phyloP scores from a whole-genome alignment of 1,140 invertebrate species.

The Ceratoteleas bidentatus region DNA sequence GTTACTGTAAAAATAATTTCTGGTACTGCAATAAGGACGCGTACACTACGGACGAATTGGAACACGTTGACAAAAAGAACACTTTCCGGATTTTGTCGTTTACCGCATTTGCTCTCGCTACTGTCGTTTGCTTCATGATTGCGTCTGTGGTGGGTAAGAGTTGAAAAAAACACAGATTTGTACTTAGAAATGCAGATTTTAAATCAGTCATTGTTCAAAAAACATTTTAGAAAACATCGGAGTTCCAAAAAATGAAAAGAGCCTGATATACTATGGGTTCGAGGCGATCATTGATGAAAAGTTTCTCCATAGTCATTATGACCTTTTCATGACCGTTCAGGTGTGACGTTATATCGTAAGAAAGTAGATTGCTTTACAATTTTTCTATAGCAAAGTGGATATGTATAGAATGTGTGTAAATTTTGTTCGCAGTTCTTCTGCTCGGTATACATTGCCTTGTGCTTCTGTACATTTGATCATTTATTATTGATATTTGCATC shows the following conservation, averaged over 20 bases:
- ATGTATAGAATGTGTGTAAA: too few relatives aligned
- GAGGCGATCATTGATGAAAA: too few relatives aligned
- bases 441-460: constrained; percentile 16
- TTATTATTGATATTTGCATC: constrained; percentile 24
- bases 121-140: not conserved
- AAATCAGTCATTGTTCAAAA: not conserved
- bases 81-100: not conserved
- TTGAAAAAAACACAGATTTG: not conserved
- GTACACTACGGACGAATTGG: too few relatives aligned
- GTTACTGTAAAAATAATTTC: too few relatives aligned
- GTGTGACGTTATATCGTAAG: not conserved
- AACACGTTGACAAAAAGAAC: too few relatives aligned
- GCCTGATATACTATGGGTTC: too few relatives aligned
- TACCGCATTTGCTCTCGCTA: not conserved
- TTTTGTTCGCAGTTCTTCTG: constrained; percentile 12
- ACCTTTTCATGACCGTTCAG: not conserved
- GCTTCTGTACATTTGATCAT: constrained; percentile 25
- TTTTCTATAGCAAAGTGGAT: too few relatives aligned
- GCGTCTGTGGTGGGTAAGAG: not conserved
- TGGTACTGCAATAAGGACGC: too few relatives aligned
- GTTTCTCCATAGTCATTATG: too few relatives aligned
- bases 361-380: not conserved
- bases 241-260: too few relatives aligned
- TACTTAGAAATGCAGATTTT: not conserved
- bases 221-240: not conserved